Conservation (phyloP, 2,888 invertebrate genomes). For the Chrysolina oricalcia region DNA sequence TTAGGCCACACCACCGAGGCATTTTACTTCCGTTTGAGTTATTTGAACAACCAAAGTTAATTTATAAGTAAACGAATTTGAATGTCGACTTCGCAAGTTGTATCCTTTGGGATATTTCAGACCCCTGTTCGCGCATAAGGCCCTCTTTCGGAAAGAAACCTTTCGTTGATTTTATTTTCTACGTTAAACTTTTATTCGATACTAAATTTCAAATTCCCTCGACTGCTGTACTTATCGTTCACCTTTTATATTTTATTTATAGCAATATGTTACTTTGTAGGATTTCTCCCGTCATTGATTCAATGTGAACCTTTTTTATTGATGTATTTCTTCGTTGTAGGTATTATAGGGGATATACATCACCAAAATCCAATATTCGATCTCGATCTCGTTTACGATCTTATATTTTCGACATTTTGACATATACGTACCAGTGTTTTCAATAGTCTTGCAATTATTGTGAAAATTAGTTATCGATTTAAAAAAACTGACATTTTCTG, state of each 20-base stretch:
- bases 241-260: slow-evolving; percentile 18
- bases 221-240: slow-evolving; percentile 20
- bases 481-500: too few species aligned
- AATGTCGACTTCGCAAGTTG: slow-evolving; percentile 58
- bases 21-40: slow-evolving; percentile 18
- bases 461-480: too few species aligned
- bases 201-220: slow-evolving; percentile 44
- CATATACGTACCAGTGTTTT: too few species aligned
- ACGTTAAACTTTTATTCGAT: slow-evolving; percentile 48
- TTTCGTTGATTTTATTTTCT: slow-evolving; percentile 47
- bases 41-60: slow-evolving; percentile 53
- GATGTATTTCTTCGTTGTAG: too few species aligned
- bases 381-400: too few species aligned
- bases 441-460: too few species aligned
- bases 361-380: too few species aligned
- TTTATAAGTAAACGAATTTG: slow-evolving; percentile 58
- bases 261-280: not conserved
- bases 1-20: not conserved
- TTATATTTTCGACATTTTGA: too few species aligned
- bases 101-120: slow-evolving; percentile 54
- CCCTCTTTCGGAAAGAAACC: slow-evolving; percentile 31
- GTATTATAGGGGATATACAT: too few species aligned
- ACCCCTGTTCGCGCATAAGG: slow-evolving; percentile 18
- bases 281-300: not conserved
- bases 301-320: not conserved